These are phyloP conservation scores for Sinella curviseta DNA, from an alignment of 1,140 invertebrate genomes.

Conservation along the genomic window DNA sequence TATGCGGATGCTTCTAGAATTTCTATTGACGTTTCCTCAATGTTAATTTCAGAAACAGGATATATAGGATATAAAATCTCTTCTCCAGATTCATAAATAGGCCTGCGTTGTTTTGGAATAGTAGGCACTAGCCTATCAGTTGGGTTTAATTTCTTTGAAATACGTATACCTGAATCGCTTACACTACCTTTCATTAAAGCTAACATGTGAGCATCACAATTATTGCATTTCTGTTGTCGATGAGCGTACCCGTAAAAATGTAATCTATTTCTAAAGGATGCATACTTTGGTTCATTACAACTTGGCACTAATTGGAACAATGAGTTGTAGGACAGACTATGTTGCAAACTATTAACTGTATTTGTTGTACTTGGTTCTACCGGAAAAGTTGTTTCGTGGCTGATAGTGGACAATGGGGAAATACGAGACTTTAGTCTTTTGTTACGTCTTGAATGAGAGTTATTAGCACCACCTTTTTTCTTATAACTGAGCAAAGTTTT, in stretches of 20 bases:
- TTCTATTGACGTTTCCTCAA: background rate
- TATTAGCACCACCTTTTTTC: too few species aligned
- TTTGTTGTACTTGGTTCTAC: background rate
- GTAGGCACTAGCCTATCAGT: background rate
- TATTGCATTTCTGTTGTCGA: background rate
- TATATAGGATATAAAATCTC: background rate
- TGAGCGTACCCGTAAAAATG: constrained; percentile 1
- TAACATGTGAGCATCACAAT: too few species aligned
- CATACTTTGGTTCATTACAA: background rate
- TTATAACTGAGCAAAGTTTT: too few species aligned
- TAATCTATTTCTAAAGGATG: background rate
- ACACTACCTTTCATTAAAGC: too few species aligned
- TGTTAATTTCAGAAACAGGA: background rate
- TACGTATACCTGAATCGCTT: too few species aligned
- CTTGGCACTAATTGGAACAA: background rate
- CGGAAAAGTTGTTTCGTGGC: background rate
- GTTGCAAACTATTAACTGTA: background rate
- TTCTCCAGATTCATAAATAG: background rate
- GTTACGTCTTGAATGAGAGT: background rate
- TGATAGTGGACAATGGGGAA: background rate
- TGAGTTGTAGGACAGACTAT: background rate
- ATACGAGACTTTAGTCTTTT: background rate
- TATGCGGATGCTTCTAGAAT: background rate
- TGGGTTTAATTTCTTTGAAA: background rate
- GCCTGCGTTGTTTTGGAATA: background rate